Evolutionary conservation across 1,140 invertebrate genomes (phyloP), one percentile per base, ranked within the genome.

Genomic region (Pseudomyrmex gracilis): DNA sequence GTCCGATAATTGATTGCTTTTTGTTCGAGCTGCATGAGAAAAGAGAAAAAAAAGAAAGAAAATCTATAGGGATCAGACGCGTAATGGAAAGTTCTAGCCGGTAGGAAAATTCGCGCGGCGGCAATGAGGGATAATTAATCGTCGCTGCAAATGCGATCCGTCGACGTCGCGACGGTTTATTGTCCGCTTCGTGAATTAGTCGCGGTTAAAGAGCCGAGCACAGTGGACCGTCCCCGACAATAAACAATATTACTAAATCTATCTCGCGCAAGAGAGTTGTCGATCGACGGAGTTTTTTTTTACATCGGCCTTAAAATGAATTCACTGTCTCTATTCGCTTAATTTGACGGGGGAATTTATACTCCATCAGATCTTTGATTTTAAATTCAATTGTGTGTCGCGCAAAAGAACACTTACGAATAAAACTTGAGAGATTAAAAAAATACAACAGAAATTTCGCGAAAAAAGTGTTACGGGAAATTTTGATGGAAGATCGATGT

Each of bases 121-220:
- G 15, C 13, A n/a, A 17, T 55, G 13, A 57, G 55, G 34, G 68
- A 74, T 85, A 85, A 85, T 85, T 83, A 85, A 85, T 85, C 58
- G 82, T 7, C n/a, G 61, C 24, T 43, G 20, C 61, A 61, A 85
- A 83, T 68, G 58, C 70, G 63, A 85, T 82, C 34, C 61, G 64
- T 22, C 60, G 5, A 13, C 20, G 24, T 22, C 10, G 22, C 12
- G 5, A 24, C 61, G 53, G 60, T 68, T 73, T 82, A 82, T 82
- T 73, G 84, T 82, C 17, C 10, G 17, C 7, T 45, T 43, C 68
- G 61, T 83, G 64, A 85, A 85, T 74, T 74, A 83, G 22, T 83
- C 55, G 61, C 60, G 13, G 47, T 24, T 73, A 74, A 47, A n/a
- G 47, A 63, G 70, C 34, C 34, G 43, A 74, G 17, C 7, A 74